A percentile compares a stretch with the other conserved stretches of the same genome.
These are phyloP conservation scores for Leptestheria dahalacensis DNA, from an alignment of 1,140 invertebrate genomes.

Conservation along the genomic window DNA sequence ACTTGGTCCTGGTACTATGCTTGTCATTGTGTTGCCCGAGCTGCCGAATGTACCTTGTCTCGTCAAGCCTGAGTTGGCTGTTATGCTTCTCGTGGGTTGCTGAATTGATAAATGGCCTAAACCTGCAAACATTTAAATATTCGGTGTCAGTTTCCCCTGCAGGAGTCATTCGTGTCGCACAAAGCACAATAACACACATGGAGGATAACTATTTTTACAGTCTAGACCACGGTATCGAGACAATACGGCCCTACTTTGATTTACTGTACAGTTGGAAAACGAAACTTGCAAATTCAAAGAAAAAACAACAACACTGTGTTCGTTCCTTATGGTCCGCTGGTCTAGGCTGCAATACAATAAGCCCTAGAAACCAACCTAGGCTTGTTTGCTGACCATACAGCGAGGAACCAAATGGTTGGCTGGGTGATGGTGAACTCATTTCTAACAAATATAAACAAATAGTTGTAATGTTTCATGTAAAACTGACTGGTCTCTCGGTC, in stretches of 20 bases:
- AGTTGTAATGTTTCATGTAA: background rate
- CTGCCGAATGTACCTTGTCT: background rate
- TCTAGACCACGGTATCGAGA: too few species aligned
- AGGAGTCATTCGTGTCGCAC: too few species aligned
- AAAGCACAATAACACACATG: too few species aligned
- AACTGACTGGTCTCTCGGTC: background rate
- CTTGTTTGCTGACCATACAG: slow-evolving; percentile 13
- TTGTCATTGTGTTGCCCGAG: background rate
- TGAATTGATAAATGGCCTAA: slow-evolving; percentile 15
- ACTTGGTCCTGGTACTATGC: background rate
- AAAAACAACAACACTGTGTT: too few species aligned
- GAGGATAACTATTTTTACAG: too few species aligned
- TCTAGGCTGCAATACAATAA: too few species aligned
- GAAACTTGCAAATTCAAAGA: too few species aligned
- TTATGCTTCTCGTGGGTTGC: slow-evolving; percentile 12
- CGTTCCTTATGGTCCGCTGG: too few species aligned
- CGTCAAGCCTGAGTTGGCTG: slow-evolving; percentile 6
- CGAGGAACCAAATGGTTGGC: slow-evolving; percentile 13
- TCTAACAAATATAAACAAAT: slow-evolving; percentile 3
- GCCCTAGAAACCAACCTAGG: background rate
- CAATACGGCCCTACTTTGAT: too few species aligned
- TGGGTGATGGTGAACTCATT: slow-evolving; percentile 15
- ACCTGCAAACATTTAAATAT: slow-evolving; percentile 8
- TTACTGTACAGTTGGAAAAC: too few species aligned
- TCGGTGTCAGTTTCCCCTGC: too few species aligned